Conservation (phyloP, 2,113 vertebrate species). For the Campylomormyrus tamandua region DNA sequence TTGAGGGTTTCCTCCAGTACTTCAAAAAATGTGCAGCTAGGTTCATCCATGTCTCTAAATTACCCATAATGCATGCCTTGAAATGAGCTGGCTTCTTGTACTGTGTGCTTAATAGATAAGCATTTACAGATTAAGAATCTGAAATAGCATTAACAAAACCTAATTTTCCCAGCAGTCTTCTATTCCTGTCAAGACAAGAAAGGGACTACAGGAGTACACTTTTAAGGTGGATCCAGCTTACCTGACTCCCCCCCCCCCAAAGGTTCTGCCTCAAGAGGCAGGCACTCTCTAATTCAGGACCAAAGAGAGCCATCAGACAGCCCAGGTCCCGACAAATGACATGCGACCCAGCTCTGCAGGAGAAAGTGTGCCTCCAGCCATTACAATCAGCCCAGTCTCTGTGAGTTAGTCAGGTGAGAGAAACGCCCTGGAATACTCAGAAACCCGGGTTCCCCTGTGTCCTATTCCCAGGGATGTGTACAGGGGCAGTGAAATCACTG, state of each 20-base stretch:
- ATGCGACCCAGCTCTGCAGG: not conserved
- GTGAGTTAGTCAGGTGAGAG: not conserved
- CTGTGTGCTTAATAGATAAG: not conserved
- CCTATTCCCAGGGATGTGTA: not conserved
- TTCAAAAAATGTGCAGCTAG: not conserved
- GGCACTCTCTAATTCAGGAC: not conserved
- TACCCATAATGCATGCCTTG: not conserved
- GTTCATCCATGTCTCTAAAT: not conserved
- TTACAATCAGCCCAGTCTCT: not conserved
- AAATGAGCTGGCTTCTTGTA: not conserved
- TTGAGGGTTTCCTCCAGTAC: not conserved
- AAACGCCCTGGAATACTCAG: not conserved
- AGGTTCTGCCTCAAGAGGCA: not conserved
- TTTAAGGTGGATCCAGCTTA: not conserved
- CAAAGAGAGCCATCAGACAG: not conserved
- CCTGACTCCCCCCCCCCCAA: not conserved
- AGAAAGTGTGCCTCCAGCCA: not conserved
- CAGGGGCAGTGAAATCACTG: not conserved
- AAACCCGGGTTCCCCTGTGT: not conserved
- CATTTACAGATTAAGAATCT: no score
- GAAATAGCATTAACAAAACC: no score
- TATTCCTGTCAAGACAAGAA: not conserved
- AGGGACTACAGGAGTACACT: not conserved
- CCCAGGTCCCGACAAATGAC: not conserved
- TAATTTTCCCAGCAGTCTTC: no score